Evolutionary conservation across 2,113 vertebrate genomes (phyloP).

Genomic region (Pollimyrus isidori): DNA sequence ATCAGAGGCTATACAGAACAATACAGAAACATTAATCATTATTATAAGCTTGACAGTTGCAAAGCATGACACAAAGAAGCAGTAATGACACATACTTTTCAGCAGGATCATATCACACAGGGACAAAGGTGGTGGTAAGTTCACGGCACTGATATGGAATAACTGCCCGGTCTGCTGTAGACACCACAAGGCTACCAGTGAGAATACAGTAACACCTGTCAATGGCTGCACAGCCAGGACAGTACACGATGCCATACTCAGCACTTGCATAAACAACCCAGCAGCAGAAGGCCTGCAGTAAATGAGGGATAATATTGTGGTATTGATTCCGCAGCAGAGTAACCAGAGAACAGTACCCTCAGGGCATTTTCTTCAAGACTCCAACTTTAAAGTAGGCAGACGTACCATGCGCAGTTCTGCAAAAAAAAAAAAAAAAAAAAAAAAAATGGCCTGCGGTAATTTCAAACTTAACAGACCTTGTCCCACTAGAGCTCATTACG

Average conservation of each 20-base stretch:
- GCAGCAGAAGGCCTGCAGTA: constrained; percentile 37
- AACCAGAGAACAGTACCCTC: constrained; percentile 44
- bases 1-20: not conserved
- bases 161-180: not conserved
- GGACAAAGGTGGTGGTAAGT: not conserved
- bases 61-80: not conserved
- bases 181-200: not conserved
- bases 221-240: constrained; percentile 17
- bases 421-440: constrained; percentile 33
- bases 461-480: constrained; percentile 80
- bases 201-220: constrained; percentile 34
- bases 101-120: not conserved
- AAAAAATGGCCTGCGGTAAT: constrained; percentile 77
- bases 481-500: constrained; percentile 91
- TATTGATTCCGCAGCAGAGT: constrained; percentile 38
- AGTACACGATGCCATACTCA: constrained; percentile 6
- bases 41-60: not conserved
- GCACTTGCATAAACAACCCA: constrained; percentile 26
- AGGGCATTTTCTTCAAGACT: constrained; percentile 62
- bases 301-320: constrained; percentile 41
- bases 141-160: not conserved
- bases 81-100: not conserved
- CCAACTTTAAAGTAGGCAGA: constrained; percentile 68
- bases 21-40: not conserved
- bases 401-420: constrained; percentile 68